Conservation (phyloP, 2,113 vertebrate species). For the Gasterosteus aculeatus region DNA sequence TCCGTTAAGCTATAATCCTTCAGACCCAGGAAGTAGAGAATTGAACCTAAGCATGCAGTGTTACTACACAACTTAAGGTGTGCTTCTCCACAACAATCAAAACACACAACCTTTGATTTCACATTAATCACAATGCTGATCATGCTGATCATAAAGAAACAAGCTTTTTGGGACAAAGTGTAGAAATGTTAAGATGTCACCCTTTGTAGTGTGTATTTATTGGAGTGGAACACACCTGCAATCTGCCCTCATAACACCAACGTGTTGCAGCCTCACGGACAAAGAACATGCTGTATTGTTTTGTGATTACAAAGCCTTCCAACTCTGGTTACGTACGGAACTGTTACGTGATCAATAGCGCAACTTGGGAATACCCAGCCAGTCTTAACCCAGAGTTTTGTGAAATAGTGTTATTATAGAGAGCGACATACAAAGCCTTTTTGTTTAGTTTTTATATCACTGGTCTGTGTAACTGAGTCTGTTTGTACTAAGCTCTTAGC, state of each 20-base stretch:
- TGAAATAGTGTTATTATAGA: slow-evolving; percentile 9
- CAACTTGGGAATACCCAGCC: slow-evolving; percentile 22
- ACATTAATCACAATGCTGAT: not conserved
- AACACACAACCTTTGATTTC: slow-evolving; percentile 31
- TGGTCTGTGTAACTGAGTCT: not conserved
- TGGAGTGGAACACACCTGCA: slow-evolving; percentile 3
- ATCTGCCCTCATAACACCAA: slow-evolving; percentile 29
- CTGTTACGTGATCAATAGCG: slow-evolving; percentile 40
- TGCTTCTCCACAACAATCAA: slow-evolving; percentile 43
- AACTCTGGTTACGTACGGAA: slow-evolving; percentile 11
- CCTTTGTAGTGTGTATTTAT: not conserved
- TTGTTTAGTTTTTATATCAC: not conserved
- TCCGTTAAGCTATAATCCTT: slow-evolving; percentile 76
- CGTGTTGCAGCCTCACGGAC: slow-evolving; percentile 40
- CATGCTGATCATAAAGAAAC: not conserved
- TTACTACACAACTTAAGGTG: slow-evolving; percentile 69
- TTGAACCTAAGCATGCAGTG: slow-evolving; percentile 61
- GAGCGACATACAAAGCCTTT: slow-evolving; percentile 26
- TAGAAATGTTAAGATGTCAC: not conserved
- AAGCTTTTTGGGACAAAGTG: not conserved
- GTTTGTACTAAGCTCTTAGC: not conserved
- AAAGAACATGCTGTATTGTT: slow-evolving; percentile 59
- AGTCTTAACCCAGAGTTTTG: slow-evolving; percentile 25
- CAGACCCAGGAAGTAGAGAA: slow-evolving; percentile 63
- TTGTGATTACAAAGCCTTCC: slow-evolving; percentile 38